Conservation (phyloP, 2,797 vertebrate species). For the Melanotaenia nigrans region DNA sequence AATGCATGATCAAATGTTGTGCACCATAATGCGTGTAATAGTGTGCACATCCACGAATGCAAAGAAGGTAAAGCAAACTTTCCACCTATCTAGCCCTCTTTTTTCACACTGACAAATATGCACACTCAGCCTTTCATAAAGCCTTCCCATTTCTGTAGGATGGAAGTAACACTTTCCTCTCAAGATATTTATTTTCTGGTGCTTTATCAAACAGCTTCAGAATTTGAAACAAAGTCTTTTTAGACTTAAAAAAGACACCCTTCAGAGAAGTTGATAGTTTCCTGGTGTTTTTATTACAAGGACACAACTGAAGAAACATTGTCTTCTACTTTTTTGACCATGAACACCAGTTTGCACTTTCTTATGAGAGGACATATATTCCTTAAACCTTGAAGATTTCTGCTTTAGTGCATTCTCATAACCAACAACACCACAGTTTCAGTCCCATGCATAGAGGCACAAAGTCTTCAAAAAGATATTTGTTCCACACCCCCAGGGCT, state of each 20-base stretch:
- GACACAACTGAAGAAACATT: slow-evolving; percentile 13
- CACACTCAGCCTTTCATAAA: slow-evolving; percentile 66
- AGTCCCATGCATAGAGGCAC: slow-evolving; percentile 39
- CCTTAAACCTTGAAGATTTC: slow-evolving; percentile 44
- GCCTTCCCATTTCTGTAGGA: slow-evolving; percentile 41
- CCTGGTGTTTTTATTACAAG: slow-evolving; percentile 29
- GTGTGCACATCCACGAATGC: slow-evolving; percentile 15
- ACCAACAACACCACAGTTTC: slow-evolving; percentile 36
- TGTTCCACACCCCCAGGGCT: slow-evolving; percentile 47
- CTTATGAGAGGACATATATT: slow-evolving; percentile 32
- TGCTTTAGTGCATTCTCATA: slow-evolving; percentile 25
- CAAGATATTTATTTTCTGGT: slow-evolving; percentile 32
- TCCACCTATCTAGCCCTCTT: slow-evolving; percentile 33
- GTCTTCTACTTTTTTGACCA: slow-evolving; percentile 25
- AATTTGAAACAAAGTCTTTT: slow-evolving; percentile 13
- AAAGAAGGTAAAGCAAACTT: slow-evolving; percentile 33
- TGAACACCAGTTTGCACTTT: slow-evolving; percentile 32
- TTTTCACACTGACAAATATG: slow-evolving; percentile 65
- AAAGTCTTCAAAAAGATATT: slow-evolving; percentile 63
- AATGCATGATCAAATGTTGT: slow-evolving; percentile 75
- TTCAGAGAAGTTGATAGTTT: not conserved
- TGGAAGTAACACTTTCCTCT: slow-evolving; percentile 49
- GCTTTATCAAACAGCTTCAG: slow-evolving; percentile 14
- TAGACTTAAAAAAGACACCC: too few relatives aligned
- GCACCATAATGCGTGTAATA: slow-evolving; percentile 36